Evolutionary conservation across 1,140 invertebrate species (phyloP).

Genomic region (Geopemphigus sp.): DNA sequence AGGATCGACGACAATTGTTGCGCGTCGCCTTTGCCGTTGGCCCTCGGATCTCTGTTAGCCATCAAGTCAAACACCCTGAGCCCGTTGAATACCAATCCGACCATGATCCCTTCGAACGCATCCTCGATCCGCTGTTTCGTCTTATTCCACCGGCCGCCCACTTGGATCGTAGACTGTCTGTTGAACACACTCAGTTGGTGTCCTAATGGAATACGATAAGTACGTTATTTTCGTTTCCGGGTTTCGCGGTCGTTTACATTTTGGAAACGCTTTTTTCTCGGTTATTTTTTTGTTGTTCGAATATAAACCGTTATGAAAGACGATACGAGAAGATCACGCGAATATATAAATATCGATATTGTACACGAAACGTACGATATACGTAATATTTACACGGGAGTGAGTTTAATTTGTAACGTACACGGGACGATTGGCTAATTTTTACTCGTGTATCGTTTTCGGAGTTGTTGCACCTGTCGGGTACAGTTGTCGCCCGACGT

Average conservation of each 20-base stretch:
- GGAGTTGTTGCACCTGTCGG: too few species aligned
- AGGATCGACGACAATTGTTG: slow-evolving; percentile 70
- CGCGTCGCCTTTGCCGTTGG: slow-evolving; percentile 71
- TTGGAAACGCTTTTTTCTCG: too few species aligned
- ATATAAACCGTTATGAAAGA: too few species aligned
- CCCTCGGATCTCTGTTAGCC: slow-evolving; percentile 72
- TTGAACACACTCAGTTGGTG: slow-evolving; percentile 88
- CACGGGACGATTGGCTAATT: too few species aligned
- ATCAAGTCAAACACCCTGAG: slow-evolving; percentile 80
- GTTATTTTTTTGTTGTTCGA: too few species aligned
- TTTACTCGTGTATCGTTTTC: too few species aligned
- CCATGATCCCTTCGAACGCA: slow-evolving; percentile 80
- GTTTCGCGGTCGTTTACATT: neutral
- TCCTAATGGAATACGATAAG: slow-evolving; percentile 59
- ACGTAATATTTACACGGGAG: too few species aligned
- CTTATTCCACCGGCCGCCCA: slow-evolving; percentile 80
- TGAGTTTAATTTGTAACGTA: too few species aligned
- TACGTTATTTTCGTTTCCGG: neutral
- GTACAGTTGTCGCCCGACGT: too few species aligned
- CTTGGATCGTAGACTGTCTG: slow-evolving; percentile 81
- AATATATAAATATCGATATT: too few species aligned
- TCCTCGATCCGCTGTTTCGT: slow-evolving; percentile 68
- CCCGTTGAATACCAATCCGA: slow-evolving; percentile 85
- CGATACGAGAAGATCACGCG: slow-evolving; percentile 43
- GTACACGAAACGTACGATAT: too few species aligned